Evolutionary conservation across 2,113 vertebrate species (phyloP), one percentile per base, ranked within the genome.

Genomic region (Nerophis lumbriciformis): DNA sequence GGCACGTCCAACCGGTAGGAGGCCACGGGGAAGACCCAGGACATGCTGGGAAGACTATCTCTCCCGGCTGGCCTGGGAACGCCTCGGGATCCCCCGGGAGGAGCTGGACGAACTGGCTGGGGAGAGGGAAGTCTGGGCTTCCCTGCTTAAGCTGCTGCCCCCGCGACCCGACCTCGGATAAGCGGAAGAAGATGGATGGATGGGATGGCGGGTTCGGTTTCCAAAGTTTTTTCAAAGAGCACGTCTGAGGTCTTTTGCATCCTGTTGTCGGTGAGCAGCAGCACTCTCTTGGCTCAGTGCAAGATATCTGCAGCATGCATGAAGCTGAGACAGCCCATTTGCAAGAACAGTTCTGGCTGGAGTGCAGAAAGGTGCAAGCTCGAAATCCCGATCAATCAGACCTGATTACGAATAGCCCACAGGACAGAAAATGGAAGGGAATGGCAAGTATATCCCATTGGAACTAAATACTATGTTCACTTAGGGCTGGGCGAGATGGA

Each of bases 141-240:
- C n/a, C n/a, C n/a, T n/a, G n/a, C n/a, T n/a, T n/a, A n/a, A n/a
- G n/a, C n/a, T n/a, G n/a, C n/a, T n/a, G n/a, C n/a, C n/a, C n/a
- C n/a, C n/a, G n/a, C n/a, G n/a, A n/a, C n/a, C n/a, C n/a, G n/a
- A n/a, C n/a, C n/a, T n/a, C n/a, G n/a, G n/a, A n/a, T n/a, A n/a
- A n/a, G n/a, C n/a, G n/a, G n/a, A n/a, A n/a, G n/a, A n/a, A n/a
- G n/a, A n/a, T n/a, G n/a, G n/a, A n/a, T n/a, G n/a, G n/a, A n/a
- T n/a, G n/a, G n/a, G n/a, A n/a, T n/a, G n/a, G n/a, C n/a, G n/a
- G n/a, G n/a, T n/a, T 81, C 36, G 80, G 85, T 83, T 86, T 89
- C 72, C 85, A 74, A 84, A 86, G 80, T 80, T 77, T 83, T 81
- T 62, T 86, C 85, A 88, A 83, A 88, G 77, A 79, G 64, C 80